Conservation (phyloP, 2,888 invertebrate genomes). For the Meta bourneti region DNA sequence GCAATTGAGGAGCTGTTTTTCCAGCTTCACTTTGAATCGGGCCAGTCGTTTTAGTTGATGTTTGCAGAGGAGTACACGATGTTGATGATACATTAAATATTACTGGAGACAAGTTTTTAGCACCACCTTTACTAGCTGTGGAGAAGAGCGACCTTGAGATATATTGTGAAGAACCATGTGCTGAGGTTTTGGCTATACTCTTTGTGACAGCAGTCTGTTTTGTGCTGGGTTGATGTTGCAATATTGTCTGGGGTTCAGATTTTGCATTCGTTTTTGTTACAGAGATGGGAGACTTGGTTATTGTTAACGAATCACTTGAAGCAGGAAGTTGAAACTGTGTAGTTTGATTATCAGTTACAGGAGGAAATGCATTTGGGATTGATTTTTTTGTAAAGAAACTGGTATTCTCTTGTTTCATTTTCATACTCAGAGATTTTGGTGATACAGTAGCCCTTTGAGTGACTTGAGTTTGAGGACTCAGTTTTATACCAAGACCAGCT, state of each 20-base stretch:
- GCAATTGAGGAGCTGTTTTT: constrained; percentile 43
- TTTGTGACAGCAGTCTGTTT: constrained; percentile 44
- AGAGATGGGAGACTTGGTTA: constrained; percentile 47
- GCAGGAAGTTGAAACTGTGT: constrained; percentile 22
- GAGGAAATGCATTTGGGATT: constrained; percentile 28
- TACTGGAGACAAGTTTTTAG: constrained; percentile 57
- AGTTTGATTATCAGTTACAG: constrained; percentile 12
- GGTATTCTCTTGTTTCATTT: constrained; percentile 51
- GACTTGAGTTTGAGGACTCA: constrained; percentile 51
- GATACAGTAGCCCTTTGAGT: constrained; percentile 45
- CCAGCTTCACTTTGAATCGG: constrained; percentile 34
- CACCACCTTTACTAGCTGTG: constrained; percentile 41
- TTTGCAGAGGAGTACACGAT: constrained; percentile 36
- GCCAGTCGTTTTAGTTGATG: constrained; percentile 42
- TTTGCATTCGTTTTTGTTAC: constrained; percentile 31
- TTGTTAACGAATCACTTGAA: constrained; percentile 16
- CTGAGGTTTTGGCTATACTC: constrained; percentile 42
- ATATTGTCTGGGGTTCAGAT: constrained; percentile 39
- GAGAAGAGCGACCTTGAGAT: constrained; percentile 53
- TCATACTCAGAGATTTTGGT: constrained; percentile 48
- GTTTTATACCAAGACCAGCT: constrained; percentile 55
- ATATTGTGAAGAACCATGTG: constrained; percentile 22
- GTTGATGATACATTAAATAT: constrained; percentile 66
- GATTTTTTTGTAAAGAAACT: constrained; percentile 57
- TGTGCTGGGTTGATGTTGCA: constrained; percentile 30